These are phyloP conservation scores for Ichneumoninae sp. DNA, from an alignment of 2,888 invertebrate genomes.

Conservation along the genomic window DNA sequence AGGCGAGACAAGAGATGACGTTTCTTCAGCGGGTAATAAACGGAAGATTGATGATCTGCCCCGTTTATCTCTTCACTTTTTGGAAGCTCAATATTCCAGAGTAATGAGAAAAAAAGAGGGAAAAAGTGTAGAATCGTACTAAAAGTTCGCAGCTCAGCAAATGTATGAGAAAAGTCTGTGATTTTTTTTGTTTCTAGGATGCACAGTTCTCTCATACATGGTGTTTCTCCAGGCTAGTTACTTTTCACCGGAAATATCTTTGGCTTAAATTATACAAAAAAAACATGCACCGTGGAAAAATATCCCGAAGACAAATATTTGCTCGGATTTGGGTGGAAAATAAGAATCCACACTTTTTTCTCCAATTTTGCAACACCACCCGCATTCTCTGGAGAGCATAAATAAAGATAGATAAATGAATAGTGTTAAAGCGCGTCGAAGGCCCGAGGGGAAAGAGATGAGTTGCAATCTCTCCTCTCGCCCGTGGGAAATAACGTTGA, in stretches of 20 bases:
- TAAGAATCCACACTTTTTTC: not conserved
- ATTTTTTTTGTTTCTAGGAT: not conserved
- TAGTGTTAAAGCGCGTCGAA: slow-evolving; percentile 13
- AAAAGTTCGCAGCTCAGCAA: not conserved
- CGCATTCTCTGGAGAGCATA: not conserved
- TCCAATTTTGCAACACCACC: not conserved
- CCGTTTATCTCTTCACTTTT: not conserved
- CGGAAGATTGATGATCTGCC: not conserved
- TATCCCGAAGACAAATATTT: not conserved
- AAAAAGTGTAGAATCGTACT: not conserved
- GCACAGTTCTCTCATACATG: not conserved
- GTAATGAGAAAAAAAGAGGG: not conserved
- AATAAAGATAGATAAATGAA: slow-evolving; percentile 2
- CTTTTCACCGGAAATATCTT: too few relatives aligned
- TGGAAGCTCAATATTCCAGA: not conserved
- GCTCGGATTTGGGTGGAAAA: not conserved
- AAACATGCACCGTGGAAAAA: not conserved
- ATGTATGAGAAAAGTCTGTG: not conserved
- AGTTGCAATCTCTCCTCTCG: slow-evolving; percentile 3
- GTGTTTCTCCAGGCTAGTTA: too few relatives aligned
- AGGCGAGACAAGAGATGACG: slow-evolving; percentile 25
- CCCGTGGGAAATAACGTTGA: slow-evolving; percentile 44
- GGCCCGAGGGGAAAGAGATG: not conserved
- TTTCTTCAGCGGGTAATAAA: not conserved
- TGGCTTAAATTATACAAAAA: not conserved